These are phyloP conservation scores for Botia kubotai DNA, from an alignment of 2,797 vertebrate genomes.

Conservation along the genomic window DNA sequence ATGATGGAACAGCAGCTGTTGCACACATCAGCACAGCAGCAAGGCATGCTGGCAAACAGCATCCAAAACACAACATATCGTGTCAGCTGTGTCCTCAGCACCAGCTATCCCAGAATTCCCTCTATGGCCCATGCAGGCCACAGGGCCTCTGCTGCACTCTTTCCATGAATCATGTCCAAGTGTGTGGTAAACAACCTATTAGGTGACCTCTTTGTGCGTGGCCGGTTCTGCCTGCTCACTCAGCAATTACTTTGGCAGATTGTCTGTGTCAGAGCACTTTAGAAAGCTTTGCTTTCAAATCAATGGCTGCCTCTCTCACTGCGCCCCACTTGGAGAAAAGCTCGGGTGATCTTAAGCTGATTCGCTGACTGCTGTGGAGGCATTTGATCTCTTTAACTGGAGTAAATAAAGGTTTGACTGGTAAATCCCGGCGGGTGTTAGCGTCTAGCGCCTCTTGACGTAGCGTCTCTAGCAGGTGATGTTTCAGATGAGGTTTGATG, in stretches of 20 bases:
- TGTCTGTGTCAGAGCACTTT: slow-evolving; percentile 70
- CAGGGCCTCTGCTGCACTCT: slow-evolving; percentile 62
- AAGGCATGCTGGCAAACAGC: neutral
- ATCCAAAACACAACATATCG: neutral
- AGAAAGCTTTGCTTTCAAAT: slow-evolving; percentile 69
- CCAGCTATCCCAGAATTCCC: slow-evolving; percentile 41
- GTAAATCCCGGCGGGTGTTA: neutral
- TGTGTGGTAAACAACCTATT: slow-evolving; percentile 81
- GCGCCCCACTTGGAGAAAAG: slow-evolving; percentile 44
- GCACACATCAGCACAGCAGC: neutral
- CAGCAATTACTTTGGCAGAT: slow-evolving; percentile 78
- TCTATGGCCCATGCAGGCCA: neutral
- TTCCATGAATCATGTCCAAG: slow-evolving; percentile 76
- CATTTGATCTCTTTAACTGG: slow-evolving; percentile 32
- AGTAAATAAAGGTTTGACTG: slow-evolving; percentile 22
- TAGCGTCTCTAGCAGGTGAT: neutral
- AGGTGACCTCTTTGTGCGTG: slow-evolving; percentile 83
- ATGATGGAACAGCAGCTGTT: neutral
- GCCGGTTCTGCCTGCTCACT: slow-evolving; percentile 77
- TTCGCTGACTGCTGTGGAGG: slow-evolving; percentile 11
- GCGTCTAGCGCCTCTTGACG: neutral
- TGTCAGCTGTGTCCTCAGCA: slow-evolving; percentile 5
- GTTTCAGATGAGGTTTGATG: neutral
- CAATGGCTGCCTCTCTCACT: slow-evolving; percentile 55
- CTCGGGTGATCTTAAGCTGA: slow-evolving; percentile 49